Percentiles rank a stretch among this genome's conserved stretches.
Conservation (phyloP, 2,113 vertebrate species). For the Aptenodytes forsteri region DNA sequence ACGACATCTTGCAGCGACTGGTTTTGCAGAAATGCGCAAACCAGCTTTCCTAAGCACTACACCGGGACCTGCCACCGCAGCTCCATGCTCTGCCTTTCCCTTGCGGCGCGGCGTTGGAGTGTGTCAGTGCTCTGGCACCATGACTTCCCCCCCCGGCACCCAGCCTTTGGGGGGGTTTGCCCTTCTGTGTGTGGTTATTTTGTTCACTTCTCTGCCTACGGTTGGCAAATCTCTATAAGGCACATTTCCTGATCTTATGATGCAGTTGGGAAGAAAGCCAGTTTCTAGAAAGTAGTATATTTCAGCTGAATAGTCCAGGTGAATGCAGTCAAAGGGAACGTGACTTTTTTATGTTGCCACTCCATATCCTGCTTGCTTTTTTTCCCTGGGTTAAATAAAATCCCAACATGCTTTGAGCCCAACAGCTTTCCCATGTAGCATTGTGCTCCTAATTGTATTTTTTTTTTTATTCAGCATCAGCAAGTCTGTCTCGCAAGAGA, state of each 20-base stretch:
- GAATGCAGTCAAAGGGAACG: neutral
- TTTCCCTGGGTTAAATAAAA: neutral
- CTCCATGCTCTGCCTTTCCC: neutral
- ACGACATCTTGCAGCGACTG: neutral
- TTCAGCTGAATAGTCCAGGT: neutral
- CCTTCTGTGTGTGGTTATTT: neutral
- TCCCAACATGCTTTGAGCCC: neutral
- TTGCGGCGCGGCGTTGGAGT: fast-evolving
- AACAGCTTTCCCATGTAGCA: neutral
- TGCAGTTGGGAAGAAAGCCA: neutral
- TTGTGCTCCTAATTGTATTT: neutral
- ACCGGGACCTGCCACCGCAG: fast-evolving
- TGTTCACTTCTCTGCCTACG: neutral
- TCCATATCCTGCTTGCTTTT: neutral
- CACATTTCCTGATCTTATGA: neutral
- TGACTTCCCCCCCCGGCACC: neutral
- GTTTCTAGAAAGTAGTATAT: neutral
- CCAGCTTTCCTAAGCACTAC: no score
- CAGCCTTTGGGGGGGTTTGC: neutral
- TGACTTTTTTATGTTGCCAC: neutral
- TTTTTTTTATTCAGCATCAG: neutral
- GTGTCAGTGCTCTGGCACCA: fast-evolving
- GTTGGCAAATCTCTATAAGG: neutral
- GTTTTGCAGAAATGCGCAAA: neutral
- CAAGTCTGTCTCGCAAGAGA: neutral